Evolutionary conservation across 2,113 vertebrate genomes (phyloP).

Genomic region (Archilochus colubris): DNA sequence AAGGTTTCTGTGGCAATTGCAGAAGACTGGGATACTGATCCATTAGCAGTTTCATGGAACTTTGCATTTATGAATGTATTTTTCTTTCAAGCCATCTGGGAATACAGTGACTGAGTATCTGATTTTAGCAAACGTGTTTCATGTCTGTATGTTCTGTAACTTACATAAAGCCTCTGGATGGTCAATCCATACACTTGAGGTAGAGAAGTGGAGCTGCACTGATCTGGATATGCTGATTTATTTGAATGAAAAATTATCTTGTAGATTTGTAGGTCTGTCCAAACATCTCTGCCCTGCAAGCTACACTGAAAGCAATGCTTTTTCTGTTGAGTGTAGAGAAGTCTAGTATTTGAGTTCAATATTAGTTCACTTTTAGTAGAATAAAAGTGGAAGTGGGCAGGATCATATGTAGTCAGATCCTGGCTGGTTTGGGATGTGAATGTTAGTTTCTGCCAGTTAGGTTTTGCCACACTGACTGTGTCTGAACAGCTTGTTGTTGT

Average conservation of each 20-base stretch:
- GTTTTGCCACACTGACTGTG: not conserved
- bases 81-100: not conserved
- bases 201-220: not conserved
- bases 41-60: not conserved
- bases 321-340: not conserved
- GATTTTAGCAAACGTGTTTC: not conserved
- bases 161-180: not conserved
- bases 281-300: not conserved
- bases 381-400: not conserved
- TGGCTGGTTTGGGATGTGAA: not conserved
- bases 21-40: not conserved
- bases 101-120: not conserved
- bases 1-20: not conserved
- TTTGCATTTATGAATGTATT: not conserved
- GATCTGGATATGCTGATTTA: not conserved
- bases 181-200: not conserved
- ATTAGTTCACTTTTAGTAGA: not conserved
- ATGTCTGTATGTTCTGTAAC: not conserved
- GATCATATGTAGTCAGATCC: not conserved
- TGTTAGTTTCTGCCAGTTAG: not conserved
- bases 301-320: fast-evolving
- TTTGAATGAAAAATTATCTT: not conserved
- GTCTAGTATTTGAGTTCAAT: not conserved
- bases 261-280: not conserved
- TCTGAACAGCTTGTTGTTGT: not conserved